Evolutionary conservation across 2,888 invertebrate species (phyloP), one percentile per base, ranked within the genome.

Genomic region (Drosophila meridiana): DNA sequence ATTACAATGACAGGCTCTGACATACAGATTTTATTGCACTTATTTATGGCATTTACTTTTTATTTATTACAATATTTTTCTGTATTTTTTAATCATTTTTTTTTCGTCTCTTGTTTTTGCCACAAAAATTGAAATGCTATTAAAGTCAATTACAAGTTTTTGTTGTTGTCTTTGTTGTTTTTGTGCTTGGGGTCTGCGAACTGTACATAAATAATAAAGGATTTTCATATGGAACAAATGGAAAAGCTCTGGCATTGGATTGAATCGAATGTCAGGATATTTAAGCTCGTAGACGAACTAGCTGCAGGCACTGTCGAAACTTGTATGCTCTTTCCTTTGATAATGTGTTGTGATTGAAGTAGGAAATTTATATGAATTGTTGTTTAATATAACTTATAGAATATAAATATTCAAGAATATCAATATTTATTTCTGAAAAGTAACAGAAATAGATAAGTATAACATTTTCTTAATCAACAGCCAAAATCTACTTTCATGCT

Each of bases 91-190:
- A 0, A 3, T 32, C 9, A 1, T 1, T 20, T 14, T 32, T 50
- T 34, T 50, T 50, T 6, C 13, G 26, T 20, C 36, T 38, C 13
- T 53, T 40, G 38, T 64, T 60, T 38, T 4, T 55, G 45, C 36
- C 9, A 14, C 32, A 14, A 56, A 70, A 73, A 82, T 85, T 73
- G 71, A 77, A 87, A 77, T 69, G 80, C 80, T 73, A 80, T 89
- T 83, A 69, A 86, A 87, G 82, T 89, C 87, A 84, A 85, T 87
- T 84, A 84, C 70, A 73, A 57, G 58, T 73, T 75, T 73, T 68
- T 73, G 50, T 83, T 73, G 63, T 43, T 45, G 64, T 30, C n/a
- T 13, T 45, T 45, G 20, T 45, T 45, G 20, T 40, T 52, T 55
- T 38, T 55, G 4, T 30, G 52, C 20, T 34, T 52, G 28, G 14